Evolutionary conservation across 1,140 invertebrate genomes (phyloP).

Genomic region (Propsilocerus akamusi): DNA sequence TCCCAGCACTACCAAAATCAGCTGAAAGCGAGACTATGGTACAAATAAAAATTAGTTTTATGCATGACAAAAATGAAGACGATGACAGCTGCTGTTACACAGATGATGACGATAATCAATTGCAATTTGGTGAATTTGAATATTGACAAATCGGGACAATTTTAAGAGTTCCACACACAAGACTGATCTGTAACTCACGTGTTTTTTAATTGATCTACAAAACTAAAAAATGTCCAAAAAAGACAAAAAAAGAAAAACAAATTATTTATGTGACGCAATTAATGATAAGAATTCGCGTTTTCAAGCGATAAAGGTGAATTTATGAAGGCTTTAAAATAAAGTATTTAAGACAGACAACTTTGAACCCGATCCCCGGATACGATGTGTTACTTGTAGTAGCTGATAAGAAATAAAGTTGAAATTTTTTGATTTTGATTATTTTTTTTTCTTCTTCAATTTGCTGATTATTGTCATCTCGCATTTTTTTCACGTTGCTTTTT

Average conservation of each 20-base stretch:
- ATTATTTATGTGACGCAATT: constrained; percentile 9
- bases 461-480: too few species aligned
- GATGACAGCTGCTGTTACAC: constrained; percentile 7
- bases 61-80: neutral
- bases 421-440: too few species aligned
- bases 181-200: neutral
- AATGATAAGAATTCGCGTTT: too few species aligned
- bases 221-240: neutral
- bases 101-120: constrained; percentile 11
- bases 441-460: too few species aligned
- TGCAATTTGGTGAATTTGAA: constrained; percentile 19
- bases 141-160: constrained; percentile 5
- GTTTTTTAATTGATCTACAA: neutral
- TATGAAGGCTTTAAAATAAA: too few species aligned
- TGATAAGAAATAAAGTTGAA: too few species aligned
- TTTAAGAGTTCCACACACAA: neutral
- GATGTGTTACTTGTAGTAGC: too few species aligned
- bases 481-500: too few species aligned
- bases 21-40: constrained; percentile 15
- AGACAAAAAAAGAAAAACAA: constrained; percentile 10
- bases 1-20: constrained; percentile 40
- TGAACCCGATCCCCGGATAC: too few species aligned
- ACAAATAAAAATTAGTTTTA: neutral
- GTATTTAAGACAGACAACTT: too few species aligned
- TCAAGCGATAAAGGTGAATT: too few species aligned